Evolutionary conservation across 35 echinoderm and acorn worm genomes (phyloP).

Genomic region (Nesometra sesokonis): DNA sequence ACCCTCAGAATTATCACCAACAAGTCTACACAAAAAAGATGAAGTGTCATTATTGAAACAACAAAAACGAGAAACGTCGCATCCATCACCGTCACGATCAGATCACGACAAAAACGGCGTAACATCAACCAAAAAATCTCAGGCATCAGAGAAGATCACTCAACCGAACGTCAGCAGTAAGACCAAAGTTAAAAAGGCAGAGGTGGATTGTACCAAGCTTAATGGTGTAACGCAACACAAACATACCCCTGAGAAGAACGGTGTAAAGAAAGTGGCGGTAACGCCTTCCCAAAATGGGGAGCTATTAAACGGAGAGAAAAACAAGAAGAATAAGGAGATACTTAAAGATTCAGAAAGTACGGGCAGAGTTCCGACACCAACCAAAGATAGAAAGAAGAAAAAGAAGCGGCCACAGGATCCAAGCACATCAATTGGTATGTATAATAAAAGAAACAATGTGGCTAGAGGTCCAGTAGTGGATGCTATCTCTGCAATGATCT

Average conservation of each 20-base stretch:
- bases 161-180: conserved; percentile 18
- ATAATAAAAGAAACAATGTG: too few relatives aligned
- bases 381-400: conserved; percentile 78
- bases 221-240: conserved; percentile 14
- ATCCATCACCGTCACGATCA: background rate
- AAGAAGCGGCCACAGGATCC: conserved; percentile 29
- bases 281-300: background rate
- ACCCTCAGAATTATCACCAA: background rate
- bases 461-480: too few relatives aligned
- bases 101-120: conserved; percentile 18
- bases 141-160: background rate
- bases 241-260: background rate
- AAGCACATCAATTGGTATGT: conserved; percentile 75
- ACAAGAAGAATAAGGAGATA: background rate
- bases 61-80: background rate
- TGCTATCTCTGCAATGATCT: too few relatives aligned
- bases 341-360: background rate
- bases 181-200: conserved; percentile 16
- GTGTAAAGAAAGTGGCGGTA: background rate
- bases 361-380: background rate
- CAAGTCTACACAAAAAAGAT: background rate
- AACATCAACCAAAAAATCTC: background rate
- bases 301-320: background rate
- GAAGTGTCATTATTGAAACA: background rate
- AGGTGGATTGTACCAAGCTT: background rate